phyloP scores from a whole-genome alignment of 2,888 invertebrate genomes.

The Hanleya hanleyi region DNA sequence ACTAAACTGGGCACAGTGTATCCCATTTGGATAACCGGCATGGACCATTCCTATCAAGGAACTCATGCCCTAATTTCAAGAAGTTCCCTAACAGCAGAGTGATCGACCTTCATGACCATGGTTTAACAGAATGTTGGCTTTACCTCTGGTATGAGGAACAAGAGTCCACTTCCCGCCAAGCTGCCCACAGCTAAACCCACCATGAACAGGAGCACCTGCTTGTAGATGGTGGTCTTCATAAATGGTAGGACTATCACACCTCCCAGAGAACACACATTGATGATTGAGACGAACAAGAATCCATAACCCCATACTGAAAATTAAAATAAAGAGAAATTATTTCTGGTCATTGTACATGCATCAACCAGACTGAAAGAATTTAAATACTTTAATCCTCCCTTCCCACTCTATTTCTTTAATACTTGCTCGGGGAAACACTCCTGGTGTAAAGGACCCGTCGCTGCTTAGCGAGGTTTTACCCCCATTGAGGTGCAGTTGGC shows the following conservation, averaged over 20 bases:
- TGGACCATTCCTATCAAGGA: neutral
- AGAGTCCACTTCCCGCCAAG: slow-evolving; percentile 77
- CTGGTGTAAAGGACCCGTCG: no score
- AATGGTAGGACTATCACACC: slow-evolving; percentile 78
- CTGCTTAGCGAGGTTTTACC: no score
- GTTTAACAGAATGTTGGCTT: slow-evolving; percentile 11
- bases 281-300: slow-evolving; percentile 78
- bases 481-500: no score
- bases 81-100: no score
- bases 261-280: slow-evolving; percentile 78
- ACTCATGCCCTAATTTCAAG: neutral
- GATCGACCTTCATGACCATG: neutral
- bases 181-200: slow-evolving; percentile 79
- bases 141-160: slow-evolving; percentile 79
- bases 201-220: slow-evolving; percentile 76
- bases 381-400: no score
- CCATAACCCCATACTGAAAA: slow-evolving; percentile 78
- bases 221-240: slow-evolving; percentile 77
- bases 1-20: no score
- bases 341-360: neutral
- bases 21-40: no score
- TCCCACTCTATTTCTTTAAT: no score
- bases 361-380: neutral
- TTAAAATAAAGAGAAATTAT: neutral
- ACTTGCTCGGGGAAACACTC: no score